A percentile compares a stretch with the other conserved stretches of the same genome.
phyloP scores from a whole-genome alignment of 1,140 invertebrate species.

The Micrasema longulum region DNA sequence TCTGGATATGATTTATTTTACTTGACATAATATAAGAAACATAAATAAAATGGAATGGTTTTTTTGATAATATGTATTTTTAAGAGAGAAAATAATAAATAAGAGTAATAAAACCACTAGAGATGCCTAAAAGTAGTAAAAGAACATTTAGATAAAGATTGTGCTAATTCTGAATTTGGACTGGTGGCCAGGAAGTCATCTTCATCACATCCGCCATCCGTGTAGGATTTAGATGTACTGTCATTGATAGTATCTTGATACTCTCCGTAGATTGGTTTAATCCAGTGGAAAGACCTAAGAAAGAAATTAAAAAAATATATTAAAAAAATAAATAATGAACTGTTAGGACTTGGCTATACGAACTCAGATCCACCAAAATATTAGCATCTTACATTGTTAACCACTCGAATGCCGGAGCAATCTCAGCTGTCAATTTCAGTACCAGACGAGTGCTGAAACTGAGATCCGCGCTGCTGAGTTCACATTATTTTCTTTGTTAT shows the following conservation, averaged over 20 bases:
- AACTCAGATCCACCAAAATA: no score
- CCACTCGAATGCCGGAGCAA: no score
- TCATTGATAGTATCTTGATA: constrained; percentile 48
- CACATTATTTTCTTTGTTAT: no score
- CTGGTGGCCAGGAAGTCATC: constrained; percentile 52
- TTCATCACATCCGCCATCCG: constrained; percentile 50
- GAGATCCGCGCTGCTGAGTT: no score
- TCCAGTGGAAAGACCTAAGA: constrained; percentile 50
- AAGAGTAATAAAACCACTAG: constrained; percentile 16
- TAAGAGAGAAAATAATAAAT: constrained; percentile 29
- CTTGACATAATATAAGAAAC: no score
- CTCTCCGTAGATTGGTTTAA: constrained; percentile 50
- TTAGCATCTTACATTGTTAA: no score
- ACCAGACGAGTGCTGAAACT: no score
- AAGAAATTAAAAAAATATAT: no score
- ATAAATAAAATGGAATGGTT: background rate
- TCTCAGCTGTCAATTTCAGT: no score
- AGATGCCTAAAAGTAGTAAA: constrained; percentile 43
- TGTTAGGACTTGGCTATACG: no score
- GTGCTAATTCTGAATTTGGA: constrained; percentile 34
- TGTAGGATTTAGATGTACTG: background rate
- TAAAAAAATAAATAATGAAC: no score
- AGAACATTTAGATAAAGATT: constrained; percentile 42
- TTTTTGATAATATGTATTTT: constrained; percentile 7
- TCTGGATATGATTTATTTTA: no score